Evolutionary conservation across 2,888 invertebrate species (phyloP).

Genomic region (Ceramica pisi): DNA sequence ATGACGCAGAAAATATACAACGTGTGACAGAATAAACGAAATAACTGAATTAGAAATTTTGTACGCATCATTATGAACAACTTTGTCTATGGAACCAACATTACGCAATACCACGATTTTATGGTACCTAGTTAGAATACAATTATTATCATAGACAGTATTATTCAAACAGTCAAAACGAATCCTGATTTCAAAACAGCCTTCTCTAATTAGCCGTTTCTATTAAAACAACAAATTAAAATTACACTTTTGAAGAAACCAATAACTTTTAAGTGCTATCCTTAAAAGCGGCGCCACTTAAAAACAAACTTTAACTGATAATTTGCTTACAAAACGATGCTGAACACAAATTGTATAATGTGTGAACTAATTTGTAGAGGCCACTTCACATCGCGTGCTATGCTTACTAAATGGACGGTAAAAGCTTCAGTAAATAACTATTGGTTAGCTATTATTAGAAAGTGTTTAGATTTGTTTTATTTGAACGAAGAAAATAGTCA

Average conservation of each 20-base stretch:
- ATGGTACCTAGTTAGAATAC: no score
- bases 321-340: constrained; percentile 56
- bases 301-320: constrained; percentile 46
- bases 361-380: constrained; percentile 64
- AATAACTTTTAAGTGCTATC: constrained; percentile 5
- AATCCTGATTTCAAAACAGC: background rate
- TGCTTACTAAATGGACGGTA: constrained; percentile 46
- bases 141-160: no score
- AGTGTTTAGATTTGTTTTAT: constrained; percentile 24
- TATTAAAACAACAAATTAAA: background rate
- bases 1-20: no score
- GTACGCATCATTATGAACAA: no score
- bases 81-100: no score
- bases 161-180: background rate
- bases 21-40: no score
- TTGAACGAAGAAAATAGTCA: background rate
- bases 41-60: no score
- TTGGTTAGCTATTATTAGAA: constrained; percentile 34
- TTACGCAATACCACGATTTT: no score
- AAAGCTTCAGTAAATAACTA: constrained; percentile 44
- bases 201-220: background rate
- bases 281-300: constrained; percentile 27
- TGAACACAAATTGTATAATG: constrained; percentile 60
- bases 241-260: background rate
- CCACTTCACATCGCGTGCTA: constrained; percentile 52